Evolutionary conservation across 1,140 invertebrate species (phyloP).

Genomic region (Drosophila grimshawi): DNA sequence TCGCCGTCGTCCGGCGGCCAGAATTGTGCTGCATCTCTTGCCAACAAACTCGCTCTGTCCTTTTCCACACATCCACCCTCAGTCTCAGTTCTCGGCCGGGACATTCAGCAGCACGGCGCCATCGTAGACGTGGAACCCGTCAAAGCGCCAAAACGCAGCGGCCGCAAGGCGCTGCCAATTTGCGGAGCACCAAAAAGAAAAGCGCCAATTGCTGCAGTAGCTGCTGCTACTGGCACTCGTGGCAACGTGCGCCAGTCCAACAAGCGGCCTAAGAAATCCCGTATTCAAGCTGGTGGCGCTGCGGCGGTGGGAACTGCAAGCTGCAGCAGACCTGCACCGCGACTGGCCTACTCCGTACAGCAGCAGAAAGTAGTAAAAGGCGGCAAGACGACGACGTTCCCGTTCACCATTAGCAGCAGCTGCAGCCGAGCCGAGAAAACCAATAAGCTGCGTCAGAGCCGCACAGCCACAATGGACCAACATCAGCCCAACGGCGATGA

Average conservation of each 20-base stretch:
- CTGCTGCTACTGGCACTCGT: not conserved
- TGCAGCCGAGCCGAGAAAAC: not conserved
- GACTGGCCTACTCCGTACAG: constrained; percentile 33
- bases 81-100: not conserved
- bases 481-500: constrained; percentile 54
- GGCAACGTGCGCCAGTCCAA: not conserved
- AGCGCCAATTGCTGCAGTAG: not conserved
- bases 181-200: not conserved
- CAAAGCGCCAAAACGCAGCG: not conserved
- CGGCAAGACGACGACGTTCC: not conserved
- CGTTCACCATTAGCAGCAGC: not conserved
- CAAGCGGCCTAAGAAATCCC: constrained; percentile 30
- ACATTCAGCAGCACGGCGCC: constrained; percentile 21
- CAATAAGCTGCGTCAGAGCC: not conserved
- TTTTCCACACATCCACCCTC: not conserved
- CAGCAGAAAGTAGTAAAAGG: not conserved
- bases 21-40: not conserved
- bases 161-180: not conserved
- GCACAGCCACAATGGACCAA: constrained; percentile 1
- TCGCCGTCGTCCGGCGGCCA: constrained; percentile 26
- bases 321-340: constrained; percentile 1
- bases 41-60: constrained; percentile 15
- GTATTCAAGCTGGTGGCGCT: constrained; percentile 15
- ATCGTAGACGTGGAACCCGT: constrained; percentile 23
- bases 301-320: too few relatives aligned